Percentiles rank a stretch among this genome's conserved stretches.
These are phyloP conservation scores for Camptogramma bilineatum DNA, from an alignment of 2,888 invertebrate species.

Conservation along the genomic window DNA sequence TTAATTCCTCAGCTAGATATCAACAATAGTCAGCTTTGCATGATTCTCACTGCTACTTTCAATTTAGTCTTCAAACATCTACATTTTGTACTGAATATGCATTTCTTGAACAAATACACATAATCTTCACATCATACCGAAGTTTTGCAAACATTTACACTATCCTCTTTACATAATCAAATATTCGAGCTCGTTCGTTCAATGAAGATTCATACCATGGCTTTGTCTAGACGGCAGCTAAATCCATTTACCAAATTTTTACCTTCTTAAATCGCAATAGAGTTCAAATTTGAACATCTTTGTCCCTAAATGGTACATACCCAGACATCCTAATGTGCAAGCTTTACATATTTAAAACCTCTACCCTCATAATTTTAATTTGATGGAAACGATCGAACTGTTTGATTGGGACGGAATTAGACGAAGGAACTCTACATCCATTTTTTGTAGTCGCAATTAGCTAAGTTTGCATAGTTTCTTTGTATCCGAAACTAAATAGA, in stretches of 20 bases:
- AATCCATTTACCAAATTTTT: slow-evolving; percentile 20
- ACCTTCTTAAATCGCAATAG: slow-evolving; percentile 4
- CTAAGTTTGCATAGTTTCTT: neutral
- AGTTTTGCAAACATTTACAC: slow-evolving; percentile 51
- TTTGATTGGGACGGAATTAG: slow-evolving; percentile 35
- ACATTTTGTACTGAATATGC: slow-evolving; percentile 30
- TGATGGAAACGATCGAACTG: slow-evolving; percentile 40
- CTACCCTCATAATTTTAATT: slow-evolving; percentile 55
- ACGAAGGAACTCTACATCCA: neutral
- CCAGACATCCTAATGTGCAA: slow-evolving; percentile 58
- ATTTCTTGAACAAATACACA: slow-evolving; percentile 34
- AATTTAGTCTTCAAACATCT: neutral
- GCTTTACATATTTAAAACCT: slow-evolving; percentile 64
- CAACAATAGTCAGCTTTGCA: too few relatives aligned
- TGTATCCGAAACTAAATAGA: too few relatives aligned
- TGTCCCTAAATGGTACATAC: slow-evolving; percentile 15
- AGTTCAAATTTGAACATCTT: slow-evolving; percentile 5
- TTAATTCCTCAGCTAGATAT: too few relatives aligned
- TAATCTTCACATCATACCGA: slow-evolving; percentile 33
- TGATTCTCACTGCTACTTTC: neutral
- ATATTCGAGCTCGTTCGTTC: slow-evolving; percentile 68
- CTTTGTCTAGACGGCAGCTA: slow-evolving; percentile 61
- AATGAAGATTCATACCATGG: slow-evolving; percentile 63
- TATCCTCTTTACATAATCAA: slow-evolving; percentile 77
- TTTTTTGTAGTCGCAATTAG: neutral